Percentiles rank a stretch among this genome's conserved stretches.
These are phyloP conservation scores for Terebella lapidaria DNA, from an alignment of 2,888 invertebrate species.

Conservation along the genomic window DNA sequence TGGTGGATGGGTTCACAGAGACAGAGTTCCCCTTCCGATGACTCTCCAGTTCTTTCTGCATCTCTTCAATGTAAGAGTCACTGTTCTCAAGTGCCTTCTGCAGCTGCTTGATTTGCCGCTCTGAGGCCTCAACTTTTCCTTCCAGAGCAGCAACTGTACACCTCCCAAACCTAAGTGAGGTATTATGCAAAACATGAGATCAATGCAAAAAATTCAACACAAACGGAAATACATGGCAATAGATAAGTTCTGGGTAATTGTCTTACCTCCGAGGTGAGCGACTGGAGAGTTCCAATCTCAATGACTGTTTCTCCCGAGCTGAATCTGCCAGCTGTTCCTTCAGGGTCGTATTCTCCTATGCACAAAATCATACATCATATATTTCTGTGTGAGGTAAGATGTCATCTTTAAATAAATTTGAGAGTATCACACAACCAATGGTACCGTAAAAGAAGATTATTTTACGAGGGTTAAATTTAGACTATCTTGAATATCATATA, in stretches of 20 bases:
- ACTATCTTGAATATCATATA: no score
- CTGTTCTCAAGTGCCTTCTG: conserved; percentile 44
- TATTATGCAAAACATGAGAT: no score
- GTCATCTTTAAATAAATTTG: no score
- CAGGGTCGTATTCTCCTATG: background rate
- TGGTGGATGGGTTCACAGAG: background rate
- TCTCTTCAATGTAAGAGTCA: conserved; percentile 44
- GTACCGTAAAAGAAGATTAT: no score
- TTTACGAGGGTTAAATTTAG: no score
- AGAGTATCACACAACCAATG: no score
- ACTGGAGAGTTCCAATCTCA: conserved; percentile 37
- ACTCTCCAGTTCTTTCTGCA: conserved; percentile 32
- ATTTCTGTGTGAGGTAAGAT: no score
- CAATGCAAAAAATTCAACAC: no score
- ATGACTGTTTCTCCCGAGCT: conserved; percentile 39
- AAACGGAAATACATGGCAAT: background rate
- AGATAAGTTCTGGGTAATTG: background rate
- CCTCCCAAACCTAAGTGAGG: conserved; percentile 40
- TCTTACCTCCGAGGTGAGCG: conserved; percentile 46
- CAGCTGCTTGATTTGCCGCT: conserved; percentile 42
- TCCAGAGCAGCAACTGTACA: conserved; percentile 46
- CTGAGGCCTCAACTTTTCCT: conserved; percentile 37
- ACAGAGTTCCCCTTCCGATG: background rate
- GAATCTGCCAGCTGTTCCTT: conserved; percentile 42
- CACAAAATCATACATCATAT: background rate